A percentile compares a stretch with the other conserved stretches of the same genome.
Evolutionary conservation across 1,140 invertebrate species (phyloP).

Genomic region (Anadara kagoshimensis): DNA sequence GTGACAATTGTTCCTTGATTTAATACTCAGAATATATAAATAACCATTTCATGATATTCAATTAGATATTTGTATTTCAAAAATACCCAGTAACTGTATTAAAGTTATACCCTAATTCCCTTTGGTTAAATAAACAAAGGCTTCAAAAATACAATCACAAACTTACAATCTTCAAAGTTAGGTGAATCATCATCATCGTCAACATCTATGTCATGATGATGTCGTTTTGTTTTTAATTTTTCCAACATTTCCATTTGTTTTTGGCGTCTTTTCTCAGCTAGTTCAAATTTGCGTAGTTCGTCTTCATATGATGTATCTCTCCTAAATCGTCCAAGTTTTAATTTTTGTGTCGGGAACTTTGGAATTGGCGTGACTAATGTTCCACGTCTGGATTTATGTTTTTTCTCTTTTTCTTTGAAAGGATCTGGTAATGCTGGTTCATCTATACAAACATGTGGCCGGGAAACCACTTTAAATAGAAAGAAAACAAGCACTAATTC

Average conservation of each 20-base stretch:
- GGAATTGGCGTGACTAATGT: background rate
- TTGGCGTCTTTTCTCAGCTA: slow-evolving; percentile 60
- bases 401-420: background rate
- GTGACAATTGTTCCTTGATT: too few species aligned
- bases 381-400: background rate
- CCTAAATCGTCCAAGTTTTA: slow-evolving; percentile 37
- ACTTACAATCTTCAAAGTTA: slow-evolving; percentile 68
- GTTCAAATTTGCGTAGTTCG: slow-evolving; percentile 51
- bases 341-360: slow-evolving; percentile 29
- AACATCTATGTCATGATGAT: slow-evolving; percentile 12
- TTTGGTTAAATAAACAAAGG: too few species aligned
- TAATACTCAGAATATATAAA: too few species aligned
- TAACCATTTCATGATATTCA: too few species aligned
- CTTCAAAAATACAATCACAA: too few species aligned
- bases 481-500: background rate
- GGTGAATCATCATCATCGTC: slow-evolving; percentile 42
- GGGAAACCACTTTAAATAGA: slow-evolving; percentile 3
- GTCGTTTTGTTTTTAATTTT: slow-evolving; percentile 41
- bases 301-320: slow-evolving; percentile 58
- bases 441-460: slow-evolving; percentile 19
- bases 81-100: too few species aligned
- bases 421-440: slow-evolving; percentile 35
- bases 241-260: slow-evolving; percentile 56
- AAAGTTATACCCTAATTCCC: too few species aligned
- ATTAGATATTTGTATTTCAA: too few species aligned